Evolutionary conservation across 2,888 invertebrate genomes (phyloP).

Genomic region (Pseudolycoriella hygida): DNA sequence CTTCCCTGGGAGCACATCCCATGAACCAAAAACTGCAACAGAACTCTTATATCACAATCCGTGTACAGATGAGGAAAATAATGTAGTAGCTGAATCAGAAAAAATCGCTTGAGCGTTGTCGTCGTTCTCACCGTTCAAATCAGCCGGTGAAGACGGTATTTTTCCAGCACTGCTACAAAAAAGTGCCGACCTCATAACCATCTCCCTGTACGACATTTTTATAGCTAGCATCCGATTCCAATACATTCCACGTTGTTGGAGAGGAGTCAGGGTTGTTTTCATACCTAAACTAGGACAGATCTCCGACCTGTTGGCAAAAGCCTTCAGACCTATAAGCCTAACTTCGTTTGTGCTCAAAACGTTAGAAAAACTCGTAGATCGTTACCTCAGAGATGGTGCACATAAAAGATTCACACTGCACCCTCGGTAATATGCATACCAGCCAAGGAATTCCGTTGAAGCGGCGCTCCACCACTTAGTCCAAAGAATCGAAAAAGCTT

Average conservation of each 20-base stretch:
- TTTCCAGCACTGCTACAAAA: background rate
- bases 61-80: no score
- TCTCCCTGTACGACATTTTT: background rate
- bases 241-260: slow-evolving; percentile 4
- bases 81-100: background rate
- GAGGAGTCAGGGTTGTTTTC: slow-evolving; percentile 7
- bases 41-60: no score
- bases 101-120: background rate
- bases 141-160: background rate
- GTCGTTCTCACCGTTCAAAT: background rate
- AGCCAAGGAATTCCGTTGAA: slow-evolving; percentile 10
- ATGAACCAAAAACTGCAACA: no score
- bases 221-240: background rate
- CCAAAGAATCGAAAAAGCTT: background rate
- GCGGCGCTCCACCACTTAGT: background rate
- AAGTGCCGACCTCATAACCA: background rate
- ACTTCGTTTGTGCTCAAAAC: slow-evolving; percentile 13
- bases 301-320: slow-evolving; percentile 9
- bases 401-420: slow-evolving; percentile 6
- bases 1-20: no score
- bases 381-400: slow-evolving; percentile 8
- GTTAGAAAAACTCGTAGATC: slow-evolving; percentile 13
- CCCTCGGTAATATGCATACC: slow-evolving; percentile 12
- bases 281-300: slow-evolving; percentile 11
- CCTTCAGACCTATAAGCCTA: slow-evolving; percentile 12